These are phyloP conservation scores for Anguilla anguilla DNA, from an alignment of 2,797 vertebrate genomes.

Conservation along the genomic window DNA sequence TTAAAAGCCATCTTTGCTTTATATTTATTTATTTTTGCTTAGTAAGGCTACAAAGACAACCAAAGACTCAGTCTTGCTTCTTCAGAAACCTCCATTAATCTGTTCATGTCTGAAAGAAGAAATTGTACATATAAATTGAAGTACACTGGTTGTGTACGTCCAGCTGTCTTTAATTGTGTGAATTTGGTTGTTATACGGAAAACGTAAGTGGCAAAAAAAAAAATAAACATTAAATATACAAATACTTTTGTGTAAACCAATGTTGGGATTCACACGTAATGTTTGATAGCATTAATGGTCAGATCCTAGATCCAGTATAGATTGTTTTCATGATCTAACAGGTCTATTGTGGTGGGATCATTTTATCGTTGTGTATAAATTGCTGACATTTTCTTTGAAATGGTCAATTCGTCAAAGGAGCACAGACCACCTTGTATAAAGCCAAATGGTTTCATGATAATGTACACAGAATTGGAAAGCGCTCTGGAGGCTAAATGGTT, in stretches of 20 bases:
- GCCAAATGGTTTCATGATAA: not conserved
- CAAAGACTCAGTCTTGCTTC: not conserved
- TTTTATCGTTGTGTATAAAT: not conserved
- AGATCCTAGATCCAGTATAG: not conserved
- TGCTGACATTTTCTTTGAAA: not conserved
- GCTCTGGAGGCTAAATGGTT: not conserved
- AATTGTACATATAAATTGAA: no score
- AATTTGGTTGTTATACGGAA: not conserved
- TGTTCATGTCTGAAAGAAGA: not conserved
- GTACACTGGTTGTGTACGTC: not conserved
- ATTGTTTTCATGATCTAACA: not conserved
- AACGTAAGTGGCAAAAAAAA: not conserved
- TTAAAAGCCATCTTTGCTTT: constrained; percentile 15
- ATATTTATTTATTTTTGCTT: not conserved
- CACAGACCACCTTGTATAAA: not conserved
- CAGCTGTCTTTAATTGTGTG: constrained; percentile 4
- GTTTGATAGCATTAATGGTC: not conserved
- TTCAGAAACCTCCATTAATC: not conserved
- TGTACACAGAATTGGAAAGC: not conserved
- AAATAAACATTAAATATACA: not conserved
- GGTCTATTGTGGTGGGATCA: not conserved
- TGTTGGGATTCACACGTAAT: not conserved
- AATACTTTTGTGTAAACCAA: not conserved
- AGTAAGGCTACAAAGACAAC: not conserved
- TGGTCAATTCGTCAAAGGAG: not conserved